These are phyloP conservation scores for Drosophila subpulchrella DNA, from an alignment of 1,140 invertebrate genomes.

Conservation along the genomic window DNA sequence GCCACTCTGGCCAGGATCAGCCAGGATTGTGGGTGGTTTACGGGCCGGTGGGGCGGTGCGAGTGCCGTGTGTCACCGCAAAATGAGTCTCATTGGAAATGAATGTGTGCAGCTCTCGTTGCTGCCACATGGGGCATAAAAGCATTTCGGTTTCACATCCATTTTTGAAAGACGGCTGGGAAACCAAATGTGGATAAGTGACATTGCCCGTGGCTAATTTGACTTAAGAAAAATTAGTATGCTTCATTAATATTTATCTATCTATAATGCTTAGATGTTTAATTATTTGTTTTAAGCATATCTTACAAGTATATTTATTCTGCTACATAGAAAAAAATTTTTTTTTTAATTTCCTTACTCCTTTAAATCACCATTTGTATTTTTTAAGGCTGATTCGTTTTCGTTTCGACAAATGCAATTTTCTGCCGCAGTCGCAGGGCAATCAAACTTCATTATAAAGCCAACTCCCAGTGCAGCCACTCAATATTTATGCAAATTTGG, in stretches of 20 bases:
- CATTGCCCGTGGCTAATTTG: neutral
- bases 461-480: conserved; percentile 54
- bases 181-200: conserved; percentile 9
- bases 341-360: neutral
- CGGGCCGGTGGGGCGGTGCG: conserved; percentile 11
- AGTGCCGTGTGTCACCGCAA: conserved; percentile 68
- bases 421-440: conserved; percentile 25
- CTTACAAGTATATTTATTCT: no score
- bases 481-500: conserved; percentile 75
- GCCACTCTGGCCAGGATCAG: conserved; percentile 61
- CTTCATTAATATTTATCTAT: neutral
- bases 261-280: neutral
- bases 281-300: no score
- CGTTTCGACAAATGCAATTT: conserved; percentile 14
- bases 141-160: conserved; percentile 69
- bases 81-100: conserved; percentile 80
- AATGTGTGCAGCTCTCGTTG: conserved; percentile 57
- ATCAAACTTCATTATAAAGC: conserved; percentile 45
- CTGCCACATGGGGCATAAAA: conserved; percentile 50
- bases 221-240: conserved; percentile 15
- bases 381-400: neutral
- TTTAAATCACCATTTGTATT: no score
- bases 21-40: conserved; percentile 41
- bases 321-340: neutral
- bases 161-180: conserved; percentile 27